Base-by-base conservation (phyloP, 2,113 vertebrate species). In the Cercopithecus mona region DNA sequence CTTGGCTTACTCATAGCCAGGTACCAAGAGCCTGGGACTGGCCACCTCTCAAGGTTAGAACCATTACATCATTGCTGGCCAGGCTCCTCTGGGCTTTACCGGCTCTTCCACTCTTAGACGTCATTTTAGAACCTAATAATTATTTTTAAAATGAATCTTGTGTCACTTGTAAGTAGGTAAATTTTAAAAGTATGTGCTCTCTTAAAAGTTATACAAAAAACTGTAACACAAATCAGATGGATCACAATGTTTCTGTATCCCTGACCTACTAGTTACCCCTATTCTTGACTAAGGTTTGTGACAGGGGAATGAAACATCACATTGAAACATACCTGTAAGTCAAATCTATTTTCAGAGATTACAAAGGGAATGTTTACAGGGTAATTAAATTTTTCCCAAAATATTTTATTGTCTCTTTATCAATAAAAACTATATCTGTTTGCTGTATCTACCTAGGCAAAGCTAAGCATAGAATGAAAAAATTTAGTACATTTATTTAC, bases 1-100 rank as follows among this genome's bases (percentile, higher is more conserved):
- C 10, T 43, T 45, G 6, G 16, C 6, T 12, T 35, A 8, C 9
- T 8, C 32, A 52, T 14, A 3, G 18, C 8, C 12, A 48, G 32
- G 23, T 43, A 20, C 32, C 14, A 13, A 9, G 1, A 22, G 35
- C 20, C 22, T 14, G 5, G 17, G 16, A 20, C 55, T 22, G 32
- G 32, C 6, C 40, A 70, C 25, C 27, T 20, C 25, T 88, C 86
- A 43, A 12, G n/a, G 0, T 18, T 35, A 20, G 8, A 48, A 14
- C 2, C 4, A 27, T 84, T 45, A 10, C 2, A 48, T 27, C 76
- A 59, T 17, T 35, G 18, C 45, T 55, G 10, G 4, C 4, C 9
- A 68, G 20, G 22, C 0, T 48, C 9, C 20, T 61, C 30, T 32
- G 3, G 2, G 1, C 1, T 50, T 45, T 48, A 23, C 30, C 1